Conservation (phyloP, 2,797 vertebrate species). For the Phrynocephalus vlangalii region DNA sequence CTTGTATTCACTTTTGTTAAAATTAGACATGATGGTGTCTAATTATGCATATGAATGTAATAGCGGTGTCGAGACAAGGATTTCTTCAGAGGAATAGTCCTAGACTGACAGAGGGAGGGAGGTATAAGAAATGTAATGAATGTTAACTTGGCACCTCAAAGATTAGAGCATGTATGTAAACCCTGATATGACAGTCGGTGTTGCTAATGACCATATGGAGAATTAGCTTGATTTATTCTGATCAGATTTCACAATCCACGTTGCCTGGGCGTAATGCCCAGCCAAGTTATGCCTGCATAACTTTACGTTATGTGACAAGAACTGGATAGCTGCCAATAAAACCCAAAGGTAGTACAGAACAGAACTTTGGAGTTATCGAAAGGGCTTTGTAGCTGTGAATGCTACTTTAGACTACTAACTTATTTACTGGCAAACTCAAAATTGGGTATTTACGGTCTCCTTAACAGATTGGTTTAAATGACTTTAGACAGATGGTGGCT, state of each 20-base stretch:
- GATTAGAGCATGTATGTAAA: too few species aligned
- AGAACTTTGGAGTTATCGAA: not conserved
- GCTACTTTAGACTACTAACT: not conserved
- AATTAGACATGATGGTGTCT: not conserved
- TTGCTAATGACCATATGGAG: not conserved
- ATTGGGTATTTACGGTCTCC: not conserved
- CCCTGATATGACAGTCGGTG: not conserved
- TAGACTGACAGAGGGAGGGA: not conserved
- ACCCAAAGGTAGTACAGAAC: not conserved
- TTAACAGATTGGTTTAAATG: not conserved
- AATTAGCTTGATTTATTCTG: not conserved
- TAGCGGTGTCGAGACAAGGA: not conserved
- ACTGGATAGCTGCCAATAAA: not conserved
- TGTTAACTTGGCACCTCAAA: not conserved
- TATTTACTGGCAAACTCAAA: not conserved
- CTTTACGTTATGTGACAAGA: too few species aligned
- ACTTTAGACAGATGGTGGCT: not conserved
- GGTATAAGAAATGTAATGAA: not conserved
- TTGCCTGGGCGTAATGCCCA: too few species aligned
- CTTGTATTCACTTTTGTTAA: conserved; percentile 19
- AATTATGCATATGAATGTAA: not conserved
- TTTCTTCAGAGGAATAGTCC: not conserved
- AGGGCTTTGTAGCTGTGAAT: not conserved
- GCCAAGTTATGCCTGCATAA: too few species aligned
- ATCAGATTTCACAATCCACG: too few species aligned